These are phyloP conservation scores for Drosophila paulistorum DNA, from an alignment of 1,140 invertebrate genomes.

Conservation along the genomic window DNA sequence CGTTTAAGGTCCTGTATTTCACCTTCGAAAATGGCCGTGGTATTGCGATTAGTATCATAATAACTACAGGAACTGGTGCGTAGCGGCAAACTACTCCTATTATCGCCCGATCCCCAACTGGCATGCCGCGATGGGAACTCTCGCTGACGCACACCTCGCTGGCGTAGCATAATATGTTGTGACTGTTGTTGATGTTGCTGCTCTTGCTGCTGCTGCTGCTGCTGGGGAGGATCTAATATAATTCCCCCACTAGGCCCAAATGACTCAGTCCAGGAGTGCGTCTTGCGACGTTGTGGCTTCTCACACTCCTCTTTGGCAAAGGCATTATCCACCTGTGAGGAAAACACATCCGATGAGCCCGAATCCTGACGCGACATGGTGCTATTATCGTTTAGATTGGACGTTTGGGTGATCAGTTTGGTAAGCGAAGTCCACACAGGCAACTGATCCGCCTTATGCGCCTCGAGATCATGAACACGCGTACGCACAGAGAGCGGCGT, in stretches of 20 bases:
- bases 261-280: slow-evolving; percentile 76
- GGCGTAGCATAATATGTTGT: slow-evolving; percentile 43
- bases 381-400: slow-evolving; percentile 36
- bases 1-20: slow-evolving; percentile 79
- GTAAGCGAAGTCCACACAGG: slow-evolving; percentile 84
- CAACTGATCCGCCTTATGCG: slow-evolving; percentile 55
- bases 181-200: slow-evolving; percentile 22
- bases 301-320: slow-evolving; percentile 87
- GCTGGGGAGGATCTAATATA: slow-evolving; percentile 80
- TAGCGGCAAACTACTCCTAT: slow-evolving; percentile 86
- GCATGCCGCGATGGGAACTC: slow-evolving; percentile 89
- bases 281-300: slow-evolving; percentile 72
- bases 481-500: slow-evolving; percentile 78
- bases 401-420: slow-evolving; percentile 82
- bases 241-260: slow-evolving; percentile 83
- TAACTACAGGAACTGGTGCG: slow-evolving; percentile 90
- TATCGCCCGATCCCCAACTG: slow-evolving; percentile 91
- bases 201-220: not conserved
- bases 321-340: slow-evolving; percentile 88
- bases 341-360: slow-evolving; percentile 86
- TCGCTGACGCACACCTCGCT: slow-evolving; percentile 77
- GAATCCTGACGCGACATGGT: slow-evolving; percentile 45
- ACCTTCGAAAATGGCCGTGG: slow-evolving; percentile 75
- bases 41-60: slow-evolving; percentile 86
- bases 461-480: slow-evolving; percentile 77